Evolutionary conservation across 2,888 invertebrate genomes (phyloP).

Genomic region (Hypolimnas misippus): DNA sequence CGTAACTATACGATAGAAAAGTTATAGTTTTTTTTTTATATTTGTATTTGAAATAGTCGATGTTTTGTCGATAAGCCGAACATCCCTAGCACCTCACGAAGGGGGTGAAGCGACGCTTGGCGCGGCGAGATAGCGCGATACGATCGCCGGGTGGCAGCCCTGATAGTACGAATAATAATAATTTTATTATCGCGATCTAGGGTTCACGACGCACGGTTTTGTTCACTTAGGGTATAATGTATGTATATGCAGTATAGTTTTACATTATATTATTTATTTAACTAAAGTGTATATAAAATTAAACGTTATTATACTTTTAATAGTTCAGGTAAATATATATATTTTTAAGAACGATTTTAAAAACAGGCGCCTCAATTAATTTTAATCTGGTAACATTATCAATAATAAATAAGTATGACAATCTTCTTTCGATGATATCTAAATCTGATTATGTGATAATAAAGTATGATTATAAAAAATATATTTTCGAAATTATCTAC

Average conservation of each 20-base stretch:
- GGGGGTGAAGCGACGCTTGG: slow-evolving; percentile 82
- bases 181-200: slow-evolving; percentile 80
- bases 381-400: neutral
- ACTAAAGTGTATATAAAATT: neutral
- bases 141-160: slow-evolving; percentile 77
- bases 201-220: slow-evolving; percentile 55
- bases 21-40: neutral
- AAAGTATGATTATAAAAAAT: neutral
- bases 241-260: slow-evolving; percentile 20
- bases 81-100: slow-evolving; percentile 58
- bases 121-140: slow-evolving; percentile 80
- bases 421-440: too few relatives aligned
- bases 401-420: too few relatives aligned
- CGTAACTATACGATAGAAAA: too few relatives aligned
- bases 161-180: slow-evolving; percentile 82
- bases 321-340: too few relatives aligned
- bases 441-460: too few relatives aligned
- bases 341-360: too few relatives aligned
- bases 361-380: neutral
- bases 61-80: slow-evolving; percentile 46
- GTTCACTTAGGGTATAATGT: slow-evolving; percentile 36
- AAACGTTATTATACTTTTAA: too few relatives aligned
- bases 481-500: neutral
- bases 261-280: neutral
- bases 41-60: too few relatives aligned